A percentile compares a stretch with the other conserved stretches of the same genome.
phyloP scores from a whole-genome alignment of 2,797 vertebrate genomes.

The Poecilia gillii region DNA sequence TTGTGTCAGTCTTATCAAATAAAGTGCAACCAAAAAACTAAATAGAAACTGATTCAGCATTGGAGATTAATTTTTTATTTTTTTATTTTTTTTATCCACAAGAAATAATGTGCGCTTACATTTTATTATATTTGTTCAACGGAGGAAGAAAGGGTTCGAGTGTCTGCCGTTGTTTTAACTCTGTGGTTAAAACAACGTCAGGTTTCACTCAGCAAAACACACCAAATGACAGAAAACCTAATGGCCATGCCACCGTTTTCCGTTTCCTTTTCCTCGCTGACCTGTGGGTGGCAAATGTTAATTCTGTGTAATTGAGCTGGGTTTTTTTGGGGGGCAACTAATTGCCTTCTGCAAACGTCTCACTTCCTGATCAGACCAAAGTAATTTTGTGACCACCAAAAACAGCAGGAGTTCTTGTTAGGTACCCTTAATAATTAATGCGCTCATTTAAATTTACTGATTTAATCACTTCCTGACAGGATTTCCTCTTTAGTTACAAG shows the following conservation, averaged over 20 bases:
- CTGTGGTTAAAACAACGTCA: not conserved
- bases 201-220: not conserved
- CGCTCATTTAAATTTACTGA: constrained; percentile 38
- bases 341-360: constrained; percentile 48
- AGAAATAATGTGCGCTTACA: not conserved
- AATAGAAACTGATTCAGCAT: constrained; percentile 3
- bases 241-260: constrained; percentile 20
- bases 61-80: not conserved
- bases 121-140: constrained; percentile 16
- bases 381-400: constrained; percentile 67
- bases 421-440: constrained; percentile 64
- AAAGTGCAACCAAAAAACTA: too few species aligned
- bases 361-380: constrained; percentile 44
- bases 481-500: constrained; percentile 55
- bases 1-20: too few species aligned
- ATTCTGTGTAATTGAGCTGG: constrained; percentile 41
- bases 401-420: constrained; percentile 65
- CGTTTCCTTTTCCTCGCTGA: constrained; percentile 13
- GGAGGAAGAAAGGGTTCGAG: constrained; percentile 5
- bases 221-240: not conserved
- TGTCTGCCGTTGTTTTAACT: not conserved
- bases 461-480: constrained; percentile 69
- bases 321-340: constrained; percentile 31
- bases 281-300: constrained; percentile 24
- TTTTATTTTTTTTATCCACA: constrained; percentile 4